These are phyloP conservation scores for Arenaria interpres DNA, from an alignment of 2,113 vertebrate genomes.

Conservation along the genomic window DNA sequence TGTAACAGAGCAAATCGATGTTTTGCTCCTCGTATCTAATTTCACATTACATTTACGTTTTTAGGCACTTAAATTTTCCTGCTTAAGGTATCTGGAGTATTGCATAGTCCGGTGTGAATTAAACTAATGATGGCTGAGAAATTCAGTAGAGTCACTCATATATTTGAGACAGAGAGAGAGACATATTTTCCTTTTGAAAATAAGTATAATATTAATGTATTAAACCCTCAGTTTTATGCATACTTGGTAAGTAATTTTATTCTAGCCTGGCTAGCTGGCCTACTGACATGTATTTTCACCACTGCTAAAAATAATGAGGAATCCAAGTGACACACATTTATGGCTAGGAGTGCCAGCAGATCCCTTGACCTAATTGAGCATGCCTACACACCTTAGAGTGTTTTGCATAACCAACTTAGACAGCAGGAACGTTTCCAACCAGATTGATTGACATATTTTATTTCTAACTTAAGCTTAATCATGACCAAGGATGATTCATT, in stretches of 20 bases:
- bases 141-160: not conserved
- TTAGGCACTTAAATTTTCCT: conserved; percentile 39
- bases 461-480: conserved; percentile 80
- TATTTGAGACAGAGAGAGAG: not conserved
- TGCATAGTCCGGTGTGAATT: not conserved
- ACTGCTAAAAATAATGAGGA: conserved; percentile 76
- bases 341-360: conserved; percentile 64
- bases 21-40: conserved; percentile 40
- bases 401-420: conserved; percentile 79
- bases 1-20: conserved; percentile 35
- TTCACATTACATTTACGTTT: conserved; percentile 28
- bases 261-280: conserved; percentile 55
- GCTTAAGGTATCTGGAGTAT: conserved; percentile 3
- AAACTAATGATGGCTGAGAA: conserved; percentile 7
- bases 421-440: conserved; percentile 74
- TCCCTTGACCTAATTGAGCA: conserved; percentile 76
- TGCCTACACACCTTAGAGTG: conserved; percentile 70
- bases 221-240: not conserved
- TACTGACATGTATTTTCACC: conserved; percentile 55
- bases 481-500: conserved; percentile 65
- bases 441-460: conserved; percentile 80
- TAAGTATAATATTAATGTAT: conserved; percentile 31
- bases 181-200: conserved; percentile 24
- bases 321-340: conserved; percentile 62
- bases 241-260: conserved; percentile 64